Base-by-base conservation (phyloP, 2,888 invertebrate species). In the Omphaloscelis lunosa region DNA sequence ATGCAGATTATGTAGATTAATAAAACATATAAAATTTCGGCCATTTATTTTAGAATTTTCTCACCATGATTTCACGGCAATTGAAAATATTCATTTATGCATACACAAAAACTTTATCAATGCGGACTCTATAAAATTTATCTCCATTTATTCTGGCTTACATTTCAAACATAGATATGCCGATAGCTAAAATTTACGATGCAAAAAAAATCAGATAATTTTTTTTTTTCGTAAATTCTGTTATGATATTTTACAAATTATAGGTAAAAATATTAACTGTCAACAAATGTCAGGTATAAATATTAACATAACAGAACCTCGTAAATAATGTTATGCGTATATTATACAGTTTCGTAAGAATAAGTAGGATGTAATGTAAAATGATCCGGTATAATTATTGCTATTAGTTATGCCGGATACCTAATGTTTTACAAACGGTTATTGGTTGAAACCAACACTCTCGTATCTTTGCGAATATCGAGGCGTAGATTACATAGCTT, bases 261-360 rank as follows among this genome's bases (percentile, higher is more conserved):
- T 56, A 72, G 7, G 1, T 34, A 65, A 75, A 34, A 71, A 86
- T 82, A 72, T 75, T 9, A 34, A 74, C 74, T n/a, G n/a, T n/a
- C n/a, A n/a, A n/a, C n/a, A n/a, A n/a, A 53, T 48, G 20, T 66
- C 63, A 58, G 7, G 1, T 34, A 65, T 77, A 34, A 71, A 86
- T 82, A 72, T 75, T 9, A 34, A 74, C 74, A 53, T 29, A 23
- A 27, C 45, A 58, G 45, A 68, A 72, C 34, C 67, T 82, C 48
- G 51, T 78, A 45, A 76, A 72, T 79, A 86, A 71, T 71, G 63
- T 74, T 63, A 77, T 71, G 45, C 34, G 34, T 39, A 59, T 65
- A 68, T 65, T 74, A 71, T 71, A 17, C 48, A 39, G 63, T 74
- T 71, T n/a, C n/a, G n/a, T 68, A 48, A 76, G 53, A 70, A 67